Evolutionary conservation across 2,797 vertebrate genomes (phyloP), one percentile per base, ranked within the genome.

Genomic region (Florisuga fusca): DNA sequence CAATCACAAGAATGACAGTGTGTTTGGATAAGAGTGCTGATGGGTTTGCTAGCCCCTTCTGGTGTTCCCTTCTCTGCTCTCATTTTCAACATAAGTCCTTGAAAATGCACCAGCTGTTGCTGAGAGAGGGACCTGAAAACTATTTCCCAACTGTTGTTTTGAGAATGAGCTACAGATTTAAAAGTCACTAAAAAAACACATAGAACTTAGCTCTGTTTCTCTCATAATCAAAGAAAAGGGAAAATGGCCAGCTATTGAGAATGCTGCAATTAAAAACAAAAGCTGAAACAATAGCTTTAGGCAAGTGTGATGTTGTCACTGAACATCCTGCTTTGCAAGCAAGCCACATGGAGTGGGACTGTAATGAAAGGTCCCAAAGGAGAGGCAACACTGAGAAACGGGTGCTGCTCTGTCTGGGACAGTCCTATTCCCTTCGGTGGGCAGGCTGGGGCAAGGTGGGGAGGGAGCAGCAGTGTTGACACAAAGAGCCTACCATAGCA

Each of bases 281-380:
- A 89, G 69, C 88, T 84, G 73, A 78, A 96, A 93, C 90, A 93
- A 93, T 88, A 90, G 93, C 58, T 96, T 68, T 94, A 89, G 91
- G 67, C 63, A 67, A 92, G 79, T n/a, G 34, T n/a, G 48, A 69
- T 79, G 34, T 12, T 91, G 76, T 85, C 68, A 72, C n/a, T 6
- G 31, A 84, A 62, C 51, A 66, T 58, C 50, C 48, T 74, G 57
- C 87, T 66, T 82, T 89, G 67, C 55, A 73, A 82, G 64, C 54
- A 81, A 50, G 69, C 36, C n/a, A 12, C 41, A 43, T 1, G 3
- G 62, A 79, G 5, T 15, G 43, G 72, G 46, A 50, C 9, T 31
- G 59, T 17, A 81, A 67, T 12, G 43, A 68, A 90, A 86, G 16
- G 16, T 43, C 51, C 57, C 48, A 90, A 29, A 61, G 25, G 63